These are phyloP conservation scores for Rhagonycha lutea DNA, from an alignment of 2,888 invertebrate species.

Conservation along the genomic window DNA sequence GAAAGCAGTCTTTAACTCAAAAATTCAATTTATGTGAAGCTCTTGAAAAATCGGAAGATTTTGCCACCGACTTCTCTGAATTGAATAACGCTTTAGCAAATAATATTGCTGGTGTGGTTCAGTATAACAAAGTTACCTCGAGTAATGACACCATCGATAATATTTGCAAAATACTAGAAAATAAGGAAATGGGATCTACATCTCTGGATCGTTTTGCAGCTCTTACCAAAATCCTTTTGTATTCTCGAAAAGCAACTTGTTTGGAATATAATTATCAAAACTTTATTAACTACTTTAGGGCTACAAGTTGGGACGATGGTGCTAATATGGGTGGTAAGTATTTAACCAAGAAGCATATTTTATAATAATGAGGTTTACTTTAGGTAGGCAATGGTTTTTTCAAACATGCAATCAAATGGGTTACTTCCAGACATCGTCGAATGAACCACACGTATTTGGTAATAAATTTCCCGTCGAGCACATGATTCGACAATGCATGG, in stretches of 20 bases:
- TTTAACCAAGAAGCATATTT: no score
- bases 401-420: constrained; percentile 3
- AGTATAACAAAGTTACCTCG: constrained; percentile 91
- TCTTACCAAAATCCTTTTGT: background rate
- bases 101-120: constrained; percentile 89
- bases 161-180: background rate
- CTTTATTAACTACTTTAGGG: background rate
- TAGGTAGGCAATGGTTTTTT: constrained; percentile 3
- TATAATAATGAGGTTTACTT: no score
- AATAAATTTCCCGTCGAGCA: background rate
- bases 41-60: constrained; percentile 64
- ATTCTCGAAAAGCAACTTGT: background rate
- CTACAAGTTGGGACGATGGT: background rate
- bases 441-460: background rate
- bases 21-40: constrained; percentile 81
- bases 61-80: constrained; percentile 72
- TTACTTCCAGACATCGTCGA: background rate
- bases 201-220: background rate
- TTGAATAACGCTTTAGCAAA: constrained; percentile 82
- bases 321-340: background rate
- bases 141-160: constrained; percentile 47
- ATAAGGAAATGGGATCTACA: background rate
- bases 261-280: background rate
- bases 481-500: background rate
- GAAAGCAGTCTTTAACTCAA: constrained; percentile 66